Evolutionary conservation across 92 coral and sea anemone species (phyloP), one percentile per base, ranked within the genome.

Genomic region (Siderastrea radians): DNA sequence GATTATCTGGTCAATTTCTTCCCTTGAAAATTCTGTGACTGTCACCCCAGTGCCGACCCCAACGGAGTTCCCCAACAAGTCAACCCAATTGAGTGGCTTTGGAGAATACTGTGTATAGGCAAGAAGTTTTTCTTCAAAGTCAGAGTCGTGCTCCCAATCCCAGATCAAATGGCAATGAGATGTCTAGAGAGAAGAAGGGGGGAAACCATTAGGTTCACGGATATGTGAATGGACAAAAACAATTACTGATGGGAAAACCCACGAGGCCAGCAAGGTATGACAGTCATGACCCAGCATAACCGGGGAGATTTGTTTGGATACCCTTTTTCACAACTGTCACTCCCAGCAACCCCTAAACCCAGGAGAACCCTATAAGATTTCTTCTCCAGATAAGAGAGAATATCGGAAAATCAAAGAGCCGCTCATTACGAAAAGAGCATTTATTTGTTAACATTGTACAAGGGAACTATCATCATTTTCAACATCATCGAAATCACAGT

Each of bases 101-200:
- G 83, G 83, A 17, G 61, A 64, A 5, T 62, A 64, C 61, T 64
- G 61, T 0, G 72, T 49, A 48, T 4, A 48, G 8, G 73, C 83
- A 2, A 7, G 49, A 10, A 79, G 49, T 1, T 49, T 62, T 49
- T 48, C 59, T 50, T 86, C 84, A 78, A 86, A 86, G 1, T 68
- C 70, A 1, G 66, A 73, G 51, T 86, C 90, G 7, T 1, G 44
- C 68, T 86, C 90, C 85, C 90, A 86, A 10, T 65, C 77, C 90
- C 90, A 78, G 7, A 10, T 10, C 47, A 85, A 43, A 19, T 50
- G 76, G 49, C 76, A 43, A 26, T 26, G 38, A 26, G 38, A 26
- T 26, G 38, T 26, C 38, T 26, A 26, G 38, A 8, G 74, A 48
- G 74, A 69, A 54, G 60, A 51, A 17, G 43, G 11, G 26, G 26